Conservation (phyloP, 2,888 invertebrate genomes). For the Eupithecia inturbata region DNA sequence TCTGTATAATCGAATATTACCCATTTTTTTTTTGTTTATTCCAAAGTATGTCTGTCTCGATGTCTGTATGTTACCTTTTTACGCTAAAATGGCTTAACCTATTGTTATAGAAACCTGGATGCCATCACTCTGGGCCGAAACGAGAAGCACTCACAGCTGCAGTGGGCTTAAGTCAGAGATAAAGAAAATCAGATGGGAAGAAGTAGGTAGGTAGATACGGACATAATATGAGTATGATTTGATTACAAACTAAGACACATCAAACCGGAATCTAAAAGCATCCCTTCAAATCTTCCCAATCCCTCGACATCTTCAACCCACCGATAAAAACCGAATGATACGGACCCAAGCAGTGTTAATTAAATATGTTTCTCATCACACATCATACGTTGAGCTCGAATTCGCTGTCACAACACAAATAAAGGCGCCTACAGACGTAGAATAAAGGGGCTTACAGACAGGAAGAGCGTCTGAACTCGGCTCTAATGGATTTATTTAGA, state of each 20-base stretch:
- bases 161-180: not conserved
- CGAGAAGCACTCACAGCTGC: no score
- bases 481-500: slow-evolving; percentile 84
- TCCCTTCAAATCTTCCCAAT: slow-evolving; percentile 5
- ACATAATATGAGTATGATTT: not conserved
- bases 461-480: slow-evolving; percentile 68
- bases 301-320: slow-evolving; percentile 28
- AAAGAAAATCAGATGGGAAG: not conserved
- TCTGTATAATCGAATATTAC: no score
- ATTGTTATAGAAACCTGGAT: no score
- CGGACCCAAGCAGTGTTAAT: slow-evolving; percentile 53
- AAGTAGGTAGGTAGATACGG: not conserved
- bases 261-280: not conserved
- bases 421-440: slow-evolving; percentile 75
- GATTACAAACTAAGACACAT: not conserved
- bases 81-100: no score
- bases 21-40: no score
- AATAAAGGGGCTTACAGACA: slow-evolving; percentile 77
- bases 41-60: no score
- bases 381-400: slow-evolving; percentile 63
- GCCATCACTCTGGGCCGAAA: no score
- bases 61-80: no score
- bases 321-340: slow-evolving; percentile 17
- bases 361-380: slow-evolving; percentile 76
- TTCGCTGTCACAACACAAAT: slow-evolving; percentile 77